These are phyloP conservation scores for Drosophila cognata DNA, from an alignment of 2,888 invertebrate genomes.

Conservation along the genomic window DNA sequence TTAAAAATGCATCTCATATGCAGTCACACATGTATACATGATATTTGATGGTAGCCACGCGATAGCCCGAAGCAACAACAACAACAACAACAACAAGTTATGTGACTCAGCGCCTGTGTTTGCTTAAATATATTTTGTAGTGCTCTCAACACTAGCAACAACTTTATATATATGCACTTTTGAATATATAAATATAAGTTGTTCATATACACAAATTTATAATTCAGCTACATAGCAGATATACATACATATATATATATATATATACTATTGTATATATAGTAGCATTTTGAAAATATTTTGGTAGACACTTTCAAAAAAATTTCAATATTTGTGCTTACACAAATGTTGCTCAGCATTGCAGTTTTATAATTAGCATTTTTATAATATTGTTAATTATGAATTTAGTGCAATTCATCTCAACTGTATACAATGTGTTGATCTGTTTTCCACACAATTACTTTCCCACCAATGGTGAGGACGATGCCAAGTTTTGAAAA, in stretches of 20 bases:
- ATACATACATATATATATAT: constrained; percentile 16
- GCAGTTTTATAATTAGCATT: constrained; percentile 21
- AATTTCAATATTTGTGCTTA: constrained; percentile 41
- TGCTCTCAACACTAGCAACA: constrained; percentile 48
- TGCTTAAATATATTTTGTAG: constrained; percentile 9
- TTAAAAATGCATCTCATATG: constrained; percentile 53
- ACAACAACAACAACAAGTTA: constrained; percentile 25
- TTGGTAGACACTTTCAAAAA: constrained; percentile 34
- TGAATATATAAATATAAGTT: constrained; percentile 6
- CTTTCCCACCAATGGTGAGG: neutral
- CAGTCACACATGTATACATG: constrained; percentile 58
- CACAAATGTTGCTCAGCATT: constrained; percentile 13
- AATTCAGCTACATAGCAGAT: constrained; percentile 18
- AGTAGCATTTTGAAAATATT: constrained; percentile 36
- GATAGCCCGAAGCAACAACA: constrained; percentile 40
- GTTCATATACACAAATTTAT: constrained; percentile 11
- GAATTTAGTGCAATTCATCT: constrained; percentile 21
- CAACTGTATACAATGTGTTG: constrained; percentile 30
- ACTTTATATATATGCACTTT: constrained; percentile 2
- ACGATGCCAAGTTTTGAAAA: constrained; percentile 3
- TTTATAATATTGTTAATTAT: constrained; percentile 28
- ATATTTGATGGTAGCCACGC: constrained; percentile 54
- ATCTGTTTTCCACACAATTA: constrained; percentile 41
- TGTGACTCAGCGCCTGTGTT: constrained; percentile 40
- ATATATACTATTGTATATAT: constrained; percentile 12